Evolutionary conservation across 2,113 vertebrate genomes (phyloP).

Genomic region (Rana temporaria): DNA sequence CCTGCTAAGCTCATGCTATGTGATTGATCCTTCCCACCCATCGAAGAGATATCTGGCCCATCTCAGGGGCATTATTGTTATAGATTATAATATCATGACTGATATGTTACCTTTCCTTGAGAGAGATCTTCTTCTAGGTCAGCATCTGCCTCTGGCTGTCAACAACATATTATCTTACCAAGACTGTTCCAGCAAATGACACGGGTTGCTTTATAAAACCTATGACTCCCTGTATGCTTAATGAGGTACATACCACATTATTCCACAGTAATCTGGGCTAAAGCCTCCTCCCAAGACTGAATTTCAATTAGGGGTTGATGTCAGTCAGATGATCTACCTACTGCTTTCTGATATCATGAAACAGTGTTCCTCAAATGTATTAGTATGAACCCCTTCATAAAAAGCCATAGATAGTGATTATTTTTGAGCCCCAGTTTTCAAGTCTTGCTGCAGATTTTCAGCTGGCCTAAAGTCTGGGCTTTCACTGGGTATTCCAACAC

Average conservation of each 20-base stretch:
- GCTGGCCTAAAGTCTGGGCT: too few species aligned
- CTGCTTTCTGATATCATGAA: too few species aligned
- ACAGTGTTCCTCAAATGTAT: too few species aligned
- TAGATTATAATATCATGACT: background rate
- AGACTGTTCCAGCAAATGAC: background rate
- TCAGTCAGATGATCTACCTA: too few species aligned
- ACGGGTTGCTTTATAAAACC: background rate
- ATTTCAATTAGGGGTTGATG: too few species aligned
- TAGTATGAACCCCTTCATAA: too few species aligned
- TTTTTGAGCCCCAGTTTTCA: too few species aligned
- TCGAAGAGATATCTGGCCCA: background rate
- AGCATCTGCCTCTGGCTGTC: background rate
- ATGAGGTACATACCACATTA: background rate
- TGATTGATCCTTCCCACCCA: background rate
- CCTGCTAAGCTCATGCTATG: background rate
- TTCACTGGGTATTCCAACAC: too few species aligned
- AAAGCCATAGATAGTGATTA: too few species aligned
- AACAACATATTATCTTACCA: background rate
- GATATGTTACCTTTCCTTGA: background rate
- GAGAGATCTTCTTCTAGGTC: background rate
- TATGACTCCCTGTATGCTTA: background rate
- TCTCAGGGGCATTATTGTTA: background rate
- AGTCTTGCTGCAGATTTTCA: too few species aligned
- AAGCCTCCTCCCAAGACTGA: too few species aligned
- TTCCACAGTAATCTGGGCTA: background rate